Evolutionary conservation across 2,113 vertebrate genomes (phyloP).

Genomic region (Brachypteracias leptosomus): DNA sequence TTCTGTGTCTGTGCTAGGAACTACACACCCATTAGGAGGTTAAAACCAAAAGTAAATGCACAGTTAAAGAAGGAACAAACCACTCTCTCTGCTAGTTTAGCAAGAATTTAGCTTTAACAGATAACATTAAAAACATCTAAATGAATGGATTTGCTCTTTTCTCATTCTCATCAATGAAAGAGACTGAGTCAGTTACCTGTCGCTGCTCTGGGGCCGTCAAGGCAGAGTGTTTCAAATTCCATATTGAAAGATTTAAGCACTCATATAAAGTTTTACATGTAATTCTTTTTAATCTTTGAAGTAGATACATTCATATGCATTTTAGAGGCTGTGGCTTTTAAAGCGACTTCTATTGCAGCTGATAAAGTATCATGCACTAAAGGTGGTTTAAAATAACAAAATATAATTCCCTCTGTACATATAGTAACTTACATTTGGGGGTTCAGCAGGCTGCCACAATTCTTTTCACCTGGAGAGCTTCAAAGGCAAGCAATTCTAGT

Average conservation of each 20-base stretch:
- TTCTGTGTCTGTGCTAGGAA: neutral
- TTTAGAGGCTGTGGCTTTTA: neutral
- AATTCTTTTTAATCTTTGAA: neutral
- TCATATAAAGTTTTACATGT: neutral
- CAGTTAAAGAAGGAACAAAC: neutral
- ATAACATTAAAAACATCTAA: neutral
- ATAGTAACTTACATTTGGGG: neutral
- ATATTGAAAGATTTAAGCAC: neutral
- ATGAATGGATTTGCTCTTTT: neutral
- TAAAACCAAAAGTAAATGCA: neutral
- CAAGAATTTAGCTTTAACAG: neutral
- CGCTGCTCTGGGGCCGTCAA: neutral
- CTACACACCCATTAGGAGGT: neutral
- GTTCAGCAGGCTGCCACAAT: neutral
- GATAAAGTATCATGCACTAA: fast-evolving
- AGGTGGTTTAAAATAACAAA: neutral
- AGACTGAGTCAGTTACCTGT: neutral
- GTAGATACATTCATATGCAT: neutral
- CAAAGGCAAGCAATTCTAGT: neutral
- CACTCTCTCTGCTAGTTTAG: neutral
- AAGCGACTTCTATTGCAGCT: neutral
- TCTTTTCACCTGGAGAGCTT: neutral
- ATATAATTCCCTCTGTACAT: neutral
- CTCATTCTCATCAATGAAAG: neutral
- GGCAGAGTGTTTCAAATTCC: neutral